phyloP scores from a whole-genome alignment of 2,888 invertebrate species.

The Rhamnusium bicolor region DNA sequence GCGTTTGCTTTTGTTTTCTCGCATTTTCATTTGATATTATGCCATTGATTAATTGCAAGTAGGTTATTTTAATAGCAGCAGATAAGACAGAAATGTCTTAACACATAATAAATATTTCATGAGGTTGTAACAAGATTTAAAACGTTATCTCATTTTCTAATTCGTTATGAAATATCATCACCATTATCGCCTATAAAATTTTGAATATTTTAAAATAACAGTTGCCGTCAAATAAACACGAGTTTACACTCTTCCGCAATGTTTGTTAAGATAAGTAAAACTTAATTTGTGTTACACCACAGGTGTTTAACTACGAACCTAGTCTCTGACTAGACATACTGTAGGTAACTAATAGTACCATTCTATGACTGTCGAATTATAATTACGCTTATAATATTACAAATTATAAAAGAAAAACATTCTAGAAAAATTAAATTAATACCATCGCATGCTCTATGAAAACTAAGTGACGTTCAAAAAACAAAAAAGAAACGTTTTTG shows the following conservation, averaged over 20 bases:
- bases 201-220: conserved; percentile 22
- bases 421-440: too few relatives aligned
- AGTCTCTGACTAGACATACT: not conserved
- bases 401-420: too few relatives aligned
- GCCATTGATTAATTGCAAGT: not conserved
- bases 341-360: not conserved
- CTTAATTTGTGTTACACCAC: conserved; percentile 15
- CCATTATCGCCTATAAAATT: conserved; percentile 27
- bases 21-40: too few relatives aligned
- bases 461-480: too few relatives aligned
- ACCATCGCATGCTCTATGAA: too few relatives aligned
- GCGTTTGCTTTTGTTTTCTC: too few relatives aligned
- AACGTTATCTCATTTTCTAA: conserved; percentile 13
- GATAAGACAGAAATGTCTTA: not conserved
- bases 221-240: conserved; percentile 15
- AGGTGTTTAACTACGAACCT: not conserved
- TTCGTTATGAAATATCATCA: conserved; percentile 21
- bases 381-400: too few relatives aligned
- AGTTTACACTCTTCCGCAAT: conserved; percentile 27
- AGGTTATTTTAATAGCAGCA: not conserved
- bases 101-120: conserved; percentile 20
- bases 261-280: conserved; percentile 13
- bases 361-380: too few relatives aligned
- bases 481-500: too few relatives aligned
- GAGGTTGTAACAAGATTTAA: conserved; percentile 16